Percentiles rank a stretch among this genome's conserved stretches.
Conservation (phyloP, 2,888 invertebrate genomes). For the Chrysomela aeneicollis region DNA sequence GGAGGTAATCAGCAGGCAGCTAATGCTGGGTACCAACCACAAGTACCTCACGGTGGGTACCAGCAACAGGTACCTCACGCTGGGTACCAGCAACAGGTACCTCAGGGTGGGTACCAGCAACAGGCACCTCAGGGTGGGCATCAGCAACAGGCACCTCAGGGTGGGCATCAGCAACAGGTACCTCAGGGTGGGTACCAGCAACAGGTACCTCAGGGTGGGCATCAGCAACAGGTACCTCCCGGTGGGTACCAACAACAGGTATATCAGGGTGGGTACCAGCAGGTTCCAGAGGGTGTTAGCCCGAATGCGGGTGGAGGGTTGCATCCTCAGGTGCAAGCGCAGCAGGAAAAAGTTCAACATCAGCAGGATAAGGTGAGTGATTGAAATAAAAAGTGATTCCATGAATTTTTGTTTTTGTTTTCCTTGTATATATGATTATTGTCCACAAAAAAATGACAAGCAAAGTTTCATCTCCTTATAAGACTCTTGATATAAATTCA, state of each 20-base stretch:
- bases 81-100: constrained; percentile 21
- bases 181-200: constrained; percentile 38
- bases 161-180: constrained; percentile 35
- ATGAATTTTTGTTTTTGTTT: background rate
- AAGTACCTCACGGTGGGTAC: constrained; percentile 40
- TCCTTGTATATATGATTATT: background rate
- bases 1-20: constrained; percentile 38
- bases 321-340: constrained; percentile 40
- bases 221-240: constrained; percentile 30
- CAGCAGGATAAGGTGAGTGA: constrained; percentile 3
- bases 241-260: constrained; percentile 20
- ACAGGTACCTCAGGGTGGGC: constrained; percentile 41
- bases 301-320: constrained; percentile 40
- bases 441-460: too few relatives aligned
- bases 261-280: constrained; percentile 44
- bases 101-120: constrained; percentile 22
- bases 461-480: too few relatives aligned
- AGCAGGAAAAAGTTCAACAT: constrained; percentile 34
- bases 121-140: constrained; percentile 31
- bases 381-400: too few relatives aligned
- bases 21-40: constrained; percentile 37
- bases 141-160: constrained; percentile 39
- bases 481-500: too few relatives aligned
- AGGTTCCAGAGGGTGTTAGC: constrained; percentile 39
- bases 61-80: constrained; percentile 30